These are phyloP conservation scores for Helicoverpa armigera DNA, from an alignment of 1,140 invertebrate genomes.

Conservation along the genomic window DNA sequence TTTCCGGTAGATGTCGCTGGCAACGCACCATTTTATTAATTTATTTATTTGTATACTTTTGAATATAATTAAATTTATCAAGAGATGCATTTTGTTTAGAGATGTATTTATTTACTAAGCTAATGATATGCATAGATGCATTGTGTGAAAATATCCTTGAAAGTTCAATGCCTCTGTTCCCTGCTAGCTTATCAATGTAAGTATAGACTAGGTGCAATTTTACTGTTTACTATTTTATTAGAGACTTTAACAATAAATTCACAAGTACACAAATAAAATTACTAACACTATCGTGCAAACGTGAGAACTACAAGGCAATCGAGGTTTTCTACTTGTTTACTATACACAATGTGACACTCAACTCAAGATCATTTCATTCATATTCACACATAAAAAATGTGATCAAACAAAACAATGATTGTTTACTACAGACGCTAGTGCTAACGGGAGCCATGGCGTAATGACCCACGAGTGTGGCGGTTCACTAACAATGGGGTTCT, in stretches of 20 bases:
- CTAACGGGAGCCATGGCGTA: conserved; percentile 14
- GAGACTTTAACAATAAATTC: neutral
- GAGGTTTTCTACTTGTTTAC: conserved; percentile 8
- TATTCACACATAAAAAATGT: conserved; percentile 26
- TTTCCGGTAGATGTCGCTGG: neutral
- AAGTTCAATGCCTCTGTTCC: neutral
- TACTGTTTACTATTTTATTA: conserved; percentile 12
- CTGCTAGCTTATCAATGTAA: conserved; percentile 2
- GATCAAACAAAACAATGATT: conserved; percentile 27
- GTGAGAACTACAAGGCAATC: conserved; percentile 14
- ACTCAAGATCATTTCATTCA: conserved; percentile 9
- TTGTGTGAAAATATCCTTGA: neutral
- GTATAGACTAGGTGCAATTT: too few relatives aligned
- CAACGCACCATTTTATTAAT: neutral
- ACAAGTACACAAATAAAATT: neutral
- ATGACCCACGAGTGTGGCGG: conserved; percentile 23
- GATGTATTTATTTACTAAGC: too few relatives aligned
- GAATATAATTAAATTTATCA: neutral
- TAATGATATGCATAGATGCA: neutral
- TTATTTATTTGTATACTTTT: neutral
- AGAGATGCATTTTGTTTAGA: too few relatives aligned
- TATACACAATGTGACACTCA: too few relatives aligned
- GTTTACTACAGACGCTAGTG: conserved; percentile 1
- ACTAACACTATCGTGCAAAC: neutral
- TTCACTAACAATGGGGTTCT: conserved; percentile 34